A percentile compares a stretch with the other conserved stretches of the same genome.
These are phyloP conservation scores for Corticium candelabrum DNA, from an alignment of 37 sponge, comb jelly and placozoan species.

Conservation along the genomic window DNA sequence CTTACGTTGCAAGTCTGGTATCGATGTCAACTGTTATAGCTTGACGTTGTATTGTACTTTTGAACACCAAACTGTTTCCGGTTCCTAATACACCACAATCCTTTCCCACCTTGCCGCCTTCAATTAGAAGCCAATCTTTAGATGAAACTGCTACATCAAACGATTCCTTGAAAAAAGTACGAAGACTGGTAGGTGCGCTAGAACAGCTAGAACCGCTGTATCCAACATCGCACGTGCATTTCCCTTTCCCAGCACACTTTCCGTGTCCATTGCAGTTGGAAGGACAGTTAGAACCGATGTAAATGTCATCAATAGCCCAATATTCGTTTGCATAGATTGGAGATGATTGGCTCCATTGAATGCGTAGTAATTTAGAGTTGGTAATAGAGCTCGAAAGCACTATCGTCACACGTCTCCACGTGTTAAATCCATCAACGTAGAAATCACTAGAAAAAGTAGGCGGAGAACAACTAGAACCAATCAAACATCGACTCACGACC, in stretches of 20 bases:
- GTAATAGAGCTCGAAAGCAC: neutral
- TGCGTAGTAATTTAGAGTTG: too few species aligned
- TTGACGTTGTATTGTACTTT: neutral
- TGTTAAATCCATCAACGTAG: neutral
- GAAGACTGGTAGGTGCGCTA: neutral
- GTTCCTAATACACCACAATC: neutral
- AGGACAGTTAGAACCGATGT: neutral
- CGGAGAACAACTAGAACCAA: neutral
- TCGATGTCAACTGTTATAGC: slow-evolving; percentile 3
- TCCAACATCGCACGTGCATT: neutral
- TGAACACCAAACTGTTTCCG: neutral
- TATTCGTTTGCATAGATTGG: neutral
- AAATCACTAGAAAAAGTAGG: neutral
- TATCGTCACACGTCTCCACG: neutral
- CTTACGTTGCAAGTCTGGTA: neutral
- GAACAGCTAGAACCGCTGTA: neutral
- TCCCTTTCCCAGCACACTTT: neutral
- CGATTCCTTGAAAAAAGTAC: neutral
- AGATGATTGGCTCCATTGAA: neutral
- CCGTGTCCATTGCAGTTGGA: neutral
- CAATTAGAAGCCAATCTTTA: neutral
- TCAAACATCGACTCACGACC: neutral
- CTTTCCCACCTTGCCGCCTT: neutral
- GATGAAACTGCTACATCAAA: neutral
- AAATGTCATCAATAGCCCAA: neutral